Base-by-base conservation (phyloP, 2,797 vertebrate species). In the Chelmon rostratus region DNA sequence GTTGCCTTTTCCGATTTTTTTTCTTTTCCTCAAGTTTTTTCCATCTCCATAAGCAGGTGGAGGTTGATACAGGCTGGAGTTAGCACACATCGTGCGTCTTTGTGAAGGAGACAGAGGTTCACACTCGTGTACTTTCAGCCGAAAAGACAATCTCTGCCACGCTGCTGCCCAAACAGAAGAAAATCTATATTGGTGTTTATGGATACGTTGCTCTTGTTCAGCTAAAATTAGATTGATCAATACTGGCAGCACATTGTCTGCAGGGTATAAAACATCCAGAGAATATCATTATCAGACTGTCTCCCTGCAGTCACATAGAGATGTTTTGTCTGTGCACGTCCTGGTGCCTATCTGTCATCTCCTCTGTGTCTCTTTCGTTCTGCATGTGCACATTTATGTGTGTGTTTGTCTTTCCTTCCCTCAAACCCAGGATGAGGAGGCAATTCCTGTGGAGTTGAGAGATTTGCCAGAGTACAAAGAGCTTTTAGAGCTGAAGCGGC, bases 381-480 rank as follows among this genome's bases (percentile, higher is more conserved):
- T 62, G 16, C 68, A 28, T 64, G 31, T 76, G 58, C 49, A 19
- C 40, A n/a, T 76, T 12, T 35, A 6, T 71, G 18, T 62, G 19
- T 57, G 31, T 78, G 56, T 75, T 12, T 78, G 10, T 72, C 3
- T 47, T 16, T 46, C 4, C 18, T 62, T 44, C 25, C 58, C 50
- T 25, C 38, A 11, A 37, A 10, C 61, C 4, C 90, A 99, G 98
- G 98, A 99, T 72, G 98, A 99, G 37, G 98, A 99, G 61, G 92
- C 93, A 68, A 95, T 99, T 76, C 98, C 98, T 66, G 21, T 95
- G 69, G 96, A 96, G 71, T 94, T 95, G 73, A 95, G 96, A 76
- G 95, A 95, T 85, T 88, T 98, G 74, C 97, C 97, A 0, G 98
- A 99, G 92, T 99, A 98, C 95, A 98, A 98, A 93, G 97, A 99